Evolutionary conservation across 2,797 vertebrate genomes (phyloP).

Genomic region (Argyrosomus regius): DNA sequence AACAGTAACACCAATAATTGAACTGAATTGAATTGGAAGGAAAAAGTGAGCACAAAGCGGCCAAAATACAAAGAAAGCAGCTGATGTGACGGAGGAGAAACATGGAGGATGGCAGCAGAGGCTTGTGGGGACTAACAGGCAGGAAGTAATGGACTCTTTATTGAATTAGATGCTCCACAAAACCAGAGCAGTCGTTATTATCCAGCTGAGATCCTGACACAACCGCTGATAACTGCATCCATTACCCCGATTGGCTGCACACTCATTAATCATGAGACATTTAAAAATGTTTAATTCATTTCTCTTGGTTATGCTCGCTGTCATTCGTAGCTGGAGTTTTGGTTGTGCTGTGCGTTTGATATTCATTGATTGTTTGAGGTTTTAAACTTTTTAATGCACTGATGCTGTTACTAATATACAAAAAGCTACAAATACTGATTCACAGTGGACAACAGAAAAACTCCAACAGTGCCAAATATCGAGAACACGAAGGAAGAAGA

Average conservation of each 20-base stretch:
- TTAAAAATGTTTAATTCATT: slow-evolving; percentile 9
- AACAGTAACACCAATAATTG: background rate
- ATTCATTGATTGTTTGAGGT: background rate
- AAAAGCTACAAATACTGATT: background rate
- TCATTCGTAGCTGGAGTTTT: background rate
- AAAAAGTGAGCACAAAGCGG: background rate
- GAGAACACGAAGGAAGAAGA: no score
- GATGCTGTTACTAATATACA: background rate
- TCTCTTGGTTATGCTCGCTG: background rate
- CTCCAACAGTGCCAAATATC: no score
- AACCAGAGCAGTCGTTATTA: slow-evolving; percentile 72
- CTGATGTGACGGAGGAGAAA: slow-evolving; percentile 21
- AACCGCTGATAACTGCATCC: slow-evolving; percentile 61
- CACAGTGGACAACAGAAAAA: background rate
- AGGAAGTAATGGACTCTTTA: slow-evolving; percentile 78
- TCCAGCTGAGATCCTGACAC: slow-evolving; percentile 68
- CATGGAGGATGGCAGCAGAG: slow-evolving; percentile 4
- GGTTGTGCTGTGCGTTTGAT: background rate
- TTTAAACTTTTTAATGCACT: background rate
- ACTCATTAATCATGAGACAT: slow-evolving; percentile 36
- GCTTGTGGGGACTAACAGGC: slow-evolving; percentile 45
- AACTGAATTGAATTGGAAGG: background rate
- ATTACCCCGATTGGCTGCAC: slow-evolving; percentile 57
- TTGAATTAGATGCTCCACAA: slow-evolving; percentile 79
- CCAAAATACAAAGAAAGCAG: background rate